phyloP scores from a whole-genome alignment of 2,113 vertebrate species.

The Xiphias gladius region DNA sequence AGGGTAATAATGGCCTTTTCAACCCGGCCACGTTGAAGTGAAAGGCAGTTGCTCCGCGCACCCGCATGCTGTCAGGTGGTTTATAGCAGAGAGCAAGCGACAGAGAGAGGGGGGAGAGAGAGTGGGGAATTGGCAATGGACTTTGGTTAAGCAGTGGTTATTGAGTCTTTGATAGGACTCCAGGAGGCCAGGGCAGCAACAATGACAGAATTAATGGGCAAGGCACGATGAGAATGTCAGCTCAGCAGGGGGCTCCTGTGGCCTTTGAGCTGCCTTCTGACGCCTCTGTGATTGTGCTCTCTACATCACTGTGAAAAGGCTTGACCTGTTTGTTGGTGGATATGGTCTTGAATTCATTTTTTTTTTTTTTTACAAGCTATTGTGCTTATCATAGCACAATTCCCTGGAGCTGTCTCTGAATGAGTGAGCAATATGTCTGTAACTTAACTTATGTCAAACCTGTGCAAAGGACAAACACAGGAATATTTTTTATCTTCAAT shows the following conservation, averaged over 20 bases:
- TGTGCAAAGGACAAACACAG: too few relatives aligned
- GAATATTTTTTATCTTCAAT: not conserved
- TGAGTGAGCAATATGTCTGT: slow-evolving; percentile 12
- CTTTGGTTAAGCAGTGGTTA: slow-evolving; percentile 85
- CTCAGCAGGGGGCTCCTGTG: slow-evolving; percentile 77
- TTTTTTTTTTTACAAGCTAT: slow-evolving; percentile 32
- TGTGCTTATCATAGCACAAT: slow-evolving; percentile 44
- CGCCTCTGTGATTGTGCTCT: slow-evolving; percentile 77
- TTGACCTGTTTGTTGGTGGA: slow-evolving; percentile 75
- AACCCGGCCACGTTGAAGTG: slow-evolving; percentile 63
- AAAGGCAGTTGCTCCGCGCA: slow-evolving; percentile 73
- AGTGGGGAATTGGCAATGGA: slow-evolving; percentile 74
- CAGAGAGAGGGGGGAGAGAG: slow-evolving; percentile 50
- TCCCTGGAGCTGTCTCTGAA: slow-evolving; percentile 39
- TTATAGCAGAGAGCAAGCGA: slow-evolving; percentile 56
- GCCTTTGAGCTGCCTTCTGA: slow-evolving; percentile 82
- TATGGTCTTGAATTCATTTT: slow-evolving; percentile 59
- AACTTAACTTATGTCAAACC: too few relatives aligned
- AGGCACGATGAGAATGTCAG: slow-evolving; percentile 87
- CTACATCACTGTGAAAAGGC: slow-evolving; percentile 70
- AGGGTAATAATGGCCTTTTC: slow-evolving; percentile 82
- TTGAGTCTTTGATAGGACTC: slow-evolving; percentile 86
- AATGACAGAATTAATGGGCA: slow-evolving; percentile 87
- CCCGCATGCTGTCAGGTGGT: slow-evolving; percentile 71
- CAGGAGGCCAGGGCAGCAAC: slow-evolving; percentile 84